Base-by-base conservation (phyloP, 2,888 invertebrate genomes). In the Myopa tessellatipennis region DNA sequence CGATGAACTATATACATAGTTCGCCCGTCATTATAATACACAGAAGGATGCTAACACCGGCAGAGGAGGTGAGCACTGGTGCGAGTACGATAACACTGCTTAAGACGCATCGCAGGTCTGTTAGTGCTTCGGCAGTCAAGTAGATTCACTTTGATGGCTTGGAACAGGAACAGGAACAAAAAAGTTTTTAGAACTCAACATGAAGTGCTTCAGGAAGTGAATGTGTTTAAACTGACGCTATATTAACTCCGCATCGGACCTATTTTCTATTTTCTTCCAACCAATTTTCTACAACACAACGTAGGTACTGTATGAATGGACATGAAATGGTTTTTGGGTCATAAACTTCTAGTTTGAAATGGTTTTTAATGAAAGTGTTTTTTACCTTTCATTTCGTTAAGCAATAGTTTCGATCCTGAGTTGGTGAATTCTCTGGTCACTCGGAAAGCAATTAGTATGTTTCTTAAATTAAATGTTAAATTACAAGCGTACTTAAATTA, bases 191-290 rank as follows among this genome's bases (percentile, higher is more conserved):
- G 82, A 45, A 45, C 45, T 8, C 10, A 45, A 10, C 10, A 45
- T 45, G 45, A 45, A 45, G 45, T 86, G 84, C 81, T 83, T 85
- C 84, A 85, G 85, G 85, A 86, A 85, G 85, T 81, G 83, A 84
- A 82, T 82, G 50, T 45, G 71, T 38, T 69, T 69, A 6, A 69
- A 69, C 18, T 45, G 18, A 16, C 12, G 18, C 7, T 2, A 0
- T 16, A 36, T 69, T 69, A 34, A 63, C n/a, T 45, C 10, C 10
- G 10, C n/a, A n/a, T n/a, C n/a, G n/a, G n/a, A n/a, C n/a, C n/a
- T n/a, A n/a, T n/a, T n/a, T n/a, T n/a, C n/a, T n/a, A n/a, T n/a
- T n/a, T n/a, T n/a, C n/a, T n/a, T n/a, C n/a, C n/a, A 45, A 10
- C 10, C 45, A 45, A 45, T 10, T 10, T 45, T 10, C 10, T 10